Conservation (phyloP, 2,888 invertebrate genomes). For the Sesia bembeciformis region DNA sequence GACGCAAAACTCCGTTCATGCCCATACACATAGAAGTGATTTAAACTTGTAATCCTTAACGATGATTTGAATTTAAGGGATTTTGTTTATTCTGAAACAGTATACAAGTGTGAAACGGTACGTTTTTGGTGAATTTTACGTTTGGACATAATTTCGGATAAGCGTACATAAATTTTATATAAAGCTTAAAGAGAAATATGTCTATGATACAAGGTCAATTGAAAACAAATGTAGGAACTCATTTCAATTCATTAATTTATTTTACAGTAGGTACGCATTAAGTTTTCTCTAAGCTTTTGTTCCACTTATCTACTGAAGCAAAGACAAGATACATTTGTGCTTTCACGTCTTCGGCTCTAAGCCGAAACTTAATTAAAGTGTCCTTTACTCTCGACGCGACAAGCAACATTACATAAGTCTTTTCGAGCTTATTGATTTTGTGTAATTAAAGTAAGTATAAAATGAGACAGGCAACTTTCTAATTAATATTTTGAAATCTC, state of each 20-base stretch:
- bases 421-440: slow-evolving; percentile 20
- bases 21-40: slow-evolving; percentile 55
- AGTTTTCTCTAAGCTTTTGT: neutral
- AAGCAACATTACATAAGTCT: slow-evolving; percentile 14
- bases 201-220: too few relatives aligned
- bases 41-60: slow-evolving; percentile 70
- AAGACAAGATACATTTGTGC: neutral
- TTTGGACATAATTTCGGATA: neutral
- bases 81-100: slow-evolving; percentile 34
- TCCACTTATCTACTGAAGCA: neutral
- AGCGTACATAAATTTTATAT: too few relatives aligned
- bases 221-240: too few relatives aligned
- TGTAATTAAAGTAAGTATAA: slow-evolving; percentile 25
- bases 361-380: slow-evolving; percentile 10
- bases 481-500: slow-evolving; percentile 35
- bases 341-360: neutral
- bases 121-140: neutral
- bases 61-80: slow-evolving; percentile 67
- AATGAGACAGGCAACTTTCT: slow-evolving; percentile 28
- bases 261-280: too few relatives aligned
- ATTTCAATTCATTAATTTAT: too few relatives aligned
- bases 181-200: too few relatives aligned
- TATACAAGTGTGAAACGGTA: neutral
- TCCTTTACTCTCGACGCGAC: slow-evolving; percentile 6
- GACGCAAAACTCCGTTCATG: slow-evolving; percentile 39